These are phyloP conservation scores for Talpa occidentalis DNA, from an alignment of 2,113 vertebrate genomes.

Conservation along the genomic window DNA sequence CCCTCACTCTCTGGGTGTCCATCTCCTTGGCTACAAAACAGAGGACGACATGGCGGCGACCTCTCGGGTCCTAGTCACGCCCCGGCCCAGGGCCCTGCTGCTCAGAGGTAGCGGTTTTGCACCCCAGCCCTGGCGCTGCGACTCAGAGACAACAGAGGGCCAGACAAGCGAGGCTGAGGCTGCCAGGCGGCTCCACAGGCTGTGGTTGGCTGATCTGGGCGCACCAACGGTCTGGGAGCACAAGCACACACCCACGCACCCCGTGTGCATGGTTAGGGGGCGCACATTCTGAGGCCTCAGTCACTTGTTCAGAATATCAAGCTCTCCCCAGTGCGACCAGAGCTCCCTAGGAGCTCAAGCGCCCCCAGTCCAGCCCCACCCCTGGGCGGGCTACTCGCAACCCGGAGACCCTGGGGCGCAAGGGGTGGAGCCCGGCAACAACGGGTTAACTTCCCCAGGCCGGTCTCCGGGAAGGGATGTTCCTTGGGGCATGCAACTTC, in stretches of 20 bases:
- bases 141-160: not conserved
- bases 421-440: not conserved
- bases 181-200: not conserved
- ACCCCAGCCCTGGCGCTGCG: too few species aligned
- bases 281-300: not conserved
- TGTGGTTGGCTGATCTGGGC: not conserved
- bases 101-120: too few species aligned
- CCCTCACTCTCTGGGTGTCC: not conserved
- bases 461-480: not conserved
- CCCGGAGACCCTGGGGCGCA: not conserved
- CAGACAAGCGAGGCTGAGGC: not conserved
- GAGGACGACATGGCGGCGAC: not conserved
- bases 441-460: not conserved
- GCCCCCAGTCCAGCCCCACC: not conserved
- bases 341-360: not conserved
- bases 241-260: too few species aligned
- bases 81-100: too few species aligned
- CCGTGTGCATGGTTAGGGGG: fast-evolving
- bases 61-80: too few species aligned
- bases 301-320: not conserved
- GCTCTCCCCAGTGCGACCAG: not conserved
- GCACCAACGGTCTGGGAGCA: not conserved
- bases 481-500: not conserved
- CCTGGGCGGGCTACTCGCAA: not conserved
- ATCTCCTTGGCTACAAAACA: not conserved